These are phyloP conservation scores for Sebastes ruberrimus DNA, from an alignment of 2,797 vertebrate genomes.

Conservation along the genomic window DNA sequence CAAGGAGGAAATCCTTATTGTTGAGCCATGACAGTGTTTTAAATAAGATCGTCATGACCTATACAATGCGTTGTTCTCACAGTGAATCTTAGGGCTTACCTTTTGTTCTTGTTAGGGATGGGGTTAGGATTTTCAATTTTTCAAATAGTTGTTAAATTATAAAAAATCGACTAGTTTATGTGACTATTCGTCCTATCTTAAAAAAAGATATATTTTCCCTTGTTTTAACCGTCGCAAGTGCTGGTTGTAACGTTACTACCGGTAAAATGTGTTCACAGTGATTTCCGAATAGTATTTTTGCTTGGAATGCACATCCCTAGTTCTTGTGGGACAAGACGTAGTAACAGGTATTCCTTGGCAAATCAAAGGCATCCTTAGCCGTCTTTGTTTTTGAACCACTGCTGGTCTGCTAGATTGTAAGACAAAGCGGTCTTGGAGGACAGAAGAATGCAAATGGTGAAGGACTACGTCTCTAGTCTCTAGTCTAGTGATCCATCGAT, in stretches of 20 bases:
- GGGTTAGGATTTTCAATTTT: too few relatives aligned
- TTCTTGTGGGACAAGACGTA: not conserved
- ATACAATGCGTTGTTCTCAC: not conserved
- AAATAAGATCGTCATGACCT: not conserved
- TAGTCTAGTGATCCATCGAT: constrained; percentile 46
- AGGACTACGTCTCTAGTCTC: not conserved
- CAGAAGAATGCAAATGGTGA: constrained; percentile 12
- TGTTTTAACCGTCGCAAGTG: too few relatives aligned
- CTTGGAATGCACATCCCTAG: too few relatives aligned
- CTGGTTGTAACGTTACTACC: too few relatives aligned
- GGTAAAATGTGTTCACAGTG: too few relatives aligned
- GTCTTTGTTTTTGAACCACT: constrained; percentile 7
- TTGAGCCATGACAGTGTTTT: not conserved
- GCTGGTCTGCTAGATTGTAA: not conserved
- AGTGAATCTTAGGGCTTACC: not conserved
- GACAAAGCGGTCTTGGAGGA: constrained; percentile 22
- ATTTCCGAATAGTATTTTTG: too few relatives aligned
- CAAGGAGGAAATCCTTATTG: not conserved
- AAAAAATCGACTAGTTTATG: too few relatives aligned
- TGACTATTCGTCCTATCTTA: too few relatives aligned
- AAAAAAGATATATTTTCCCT: too few relatives aligned
- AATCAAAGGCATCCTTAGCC: not conserved
- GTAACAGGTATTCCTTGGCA: not conserved
- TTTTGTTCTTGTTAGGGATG: not conserved
- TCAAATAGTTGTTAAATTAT: too few relatives aligned